These are phyloP conservation scores for Serilophus lunatus DNA, from an alignment of 2,113 vertebrate species.

Conservation along the genomic window DNA sequence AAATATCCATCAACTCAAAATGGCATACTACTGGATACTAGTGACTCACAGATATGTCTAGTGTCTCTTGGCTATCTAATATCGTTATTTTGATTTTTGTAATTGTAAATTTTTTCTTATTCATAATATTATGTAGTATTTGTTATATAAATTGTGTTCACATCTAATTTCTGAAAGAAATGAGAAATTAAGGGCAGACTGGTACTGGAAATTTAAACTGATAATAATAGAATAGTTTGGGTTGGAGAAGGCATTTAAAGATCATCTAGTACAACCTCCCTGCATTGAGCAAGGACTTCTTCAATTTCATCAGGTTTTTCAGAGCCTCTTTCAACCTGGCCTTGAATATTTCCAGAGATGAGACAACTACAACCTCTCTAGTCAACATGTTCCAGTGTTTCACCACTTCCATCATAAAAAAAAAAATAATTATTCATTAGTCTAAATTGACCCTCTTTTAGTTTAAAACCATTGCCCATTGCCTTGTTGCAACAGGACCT, in stretches of 20 bases:
- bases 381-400: neutral
- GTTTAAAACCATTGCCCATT: neutral
- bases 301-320: neutral
- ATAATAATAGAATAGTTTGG: neutral
- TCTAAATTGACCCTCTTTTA: neutral
- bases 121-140: neutral
- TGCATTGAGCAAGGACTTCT: neutral
- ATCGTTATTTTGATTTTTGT: neutral
- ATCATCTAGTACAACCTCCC: neutral
- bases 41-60: neutral
- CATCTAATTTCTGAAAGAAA: neutral
- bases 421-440: neutral
- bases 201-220: neutral
- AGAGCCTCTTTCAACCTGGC: neutral
- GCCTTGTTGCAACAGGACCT: neutral
- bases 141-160: neutral
- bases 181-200: neutral
- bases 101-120: neutral
- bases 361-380: neutral
- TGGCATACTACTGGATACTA: neutral
- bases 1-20: neutral
- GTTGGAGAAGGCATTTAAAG: neutral
- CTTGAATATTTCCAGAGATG: neutral
- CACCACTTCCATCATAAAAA: rapidly evolving
- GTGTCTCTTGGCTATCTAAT: neutral